Conservation (phyloP, 2,113 vertebrate species). For the Larimichthys polyactis region DNA sequence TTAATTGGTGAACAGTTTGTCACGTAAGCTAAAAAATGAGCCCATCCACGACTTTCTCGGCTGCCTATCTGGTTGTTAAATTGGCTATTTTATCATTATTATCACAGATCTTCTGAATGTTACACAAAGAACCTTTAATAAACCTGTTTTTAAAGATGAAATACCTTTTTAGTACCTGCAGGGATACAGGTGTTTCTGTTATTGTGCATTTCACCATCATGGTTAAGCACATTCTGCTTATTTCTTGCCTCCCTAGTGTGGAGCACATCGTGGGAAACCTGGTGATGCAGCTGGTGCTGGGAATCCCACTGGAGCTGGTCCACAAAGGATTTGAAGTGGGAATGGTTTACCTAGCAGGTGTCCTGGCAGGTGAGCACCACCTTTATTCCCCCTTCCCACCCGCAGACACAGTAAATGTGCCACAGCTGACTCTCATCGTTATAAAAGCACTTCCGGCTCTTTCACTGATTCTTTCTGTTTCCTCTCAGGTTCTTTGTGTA, state of each 20-base stretch:
- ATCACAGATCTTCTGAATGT: no score
- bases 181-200: background rate
- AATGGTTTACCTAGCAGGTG: slow-evolving; percentile 90
- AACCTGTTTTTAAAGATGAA: background rate
- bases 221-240: background rate
- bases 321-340: slow-evolving; percentile 93
- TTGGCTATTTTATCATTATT: no score
- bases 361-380: slow-evolving; percentile 87
- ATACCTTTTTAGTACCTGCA: background rate
- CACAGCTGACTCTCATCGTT: background rate
- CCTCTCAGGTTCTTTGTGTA: slow-evolving; percentile 89
- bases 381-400: background rate
- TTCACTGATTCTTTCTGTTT: slow-evolving; percentile 8
- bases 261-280: slow-evolving; percentile 92
- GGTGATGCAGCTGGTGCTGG: slow-evolving; percentile 89
- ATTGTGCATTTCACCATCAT: background rate
- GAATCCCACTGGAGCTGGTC: slow-evolving; percentile 92
- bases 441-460: background rate
- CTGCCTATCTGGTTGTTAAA: no score
- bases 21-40: no score
- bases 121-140: no score
- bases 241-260: slow-evolving; percentile 78
- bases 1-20: no score
- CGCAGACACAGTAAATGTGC: background rate
- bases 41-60: no score